Percentiles rank a stretch among this genome's conserved stretches.
Evolutionary conservation across 2,888 invertebrate species (phyloP).

Genomic region (Caenorhabditis sp.): DNA sequence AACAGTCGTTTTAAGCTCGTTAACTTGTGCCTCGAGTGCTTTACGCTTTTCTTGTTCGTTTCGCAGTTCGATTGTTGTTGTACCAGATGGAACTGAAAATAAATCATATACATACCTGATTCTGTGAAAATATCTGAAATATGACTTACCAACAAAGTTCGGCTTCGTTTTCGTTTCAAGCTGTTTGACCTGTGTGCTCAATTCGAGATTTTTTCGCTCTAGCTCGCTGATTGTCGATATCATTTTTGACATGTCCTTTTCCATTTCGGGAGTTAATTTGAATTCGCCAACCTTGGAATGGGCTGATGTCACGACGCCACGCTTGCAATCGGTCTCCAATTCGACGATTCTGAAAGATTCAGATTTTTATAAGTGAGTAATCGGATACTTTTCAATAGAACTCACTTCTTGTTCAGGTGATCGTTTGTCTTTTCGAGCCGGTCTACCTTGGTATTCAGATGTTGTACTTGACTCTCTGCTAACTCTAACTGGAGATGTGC

Average conservation of each 20-base stretch:
- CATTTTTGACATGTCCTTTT: constrained; percentile 62
- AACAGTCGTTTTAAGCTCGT: constrained; percentile 55
- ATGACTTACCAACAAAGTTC: constrained; percentile 35
- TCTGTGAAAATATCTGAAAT: neutral
- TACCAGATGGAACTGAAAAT: constrained; percentile 28
- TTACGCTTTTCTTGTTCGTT: constrained; percentile 55
- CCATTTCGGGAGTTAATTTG: constrained; percentile 62
- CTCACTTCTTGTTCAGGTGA: constrained; percentile 56
- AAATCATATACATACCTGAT: neutral
- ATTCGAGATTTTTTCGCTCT: constrained; percentile 54
- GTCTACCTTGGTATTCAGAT: constrained; percentile 81
- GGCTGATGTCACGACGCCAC: constrained; percentile 79
- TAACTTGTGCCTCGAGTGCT: constrained; percentile 50
- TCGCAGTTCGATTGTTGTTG: constrained; percentile 47
- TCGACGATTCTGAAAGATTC: constrained; percentile 57
- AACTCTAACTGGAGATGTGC: constrained; percentile 72
- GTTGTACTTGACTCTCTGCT: constrained; percentile 81
- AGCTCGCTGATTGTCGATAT: constrained; percentile 64
- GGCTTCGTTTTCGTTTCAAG: constrained; percentile 40
- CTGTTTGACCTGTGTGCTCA: constrained; percentile 45
- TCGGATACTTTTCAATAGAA: constrained; percentile 7
- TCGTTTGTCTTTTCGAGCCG: constrained; percentile 73
- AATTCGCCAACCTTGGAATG: constrained; percentile 76
- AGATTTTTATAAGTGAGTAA: neutral
- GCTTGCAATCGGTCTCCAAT: constrained; percentile 63